Conservation (phyloP, 2,113 vertebrate genomes). For the Podarcis cretensis region DNA sequence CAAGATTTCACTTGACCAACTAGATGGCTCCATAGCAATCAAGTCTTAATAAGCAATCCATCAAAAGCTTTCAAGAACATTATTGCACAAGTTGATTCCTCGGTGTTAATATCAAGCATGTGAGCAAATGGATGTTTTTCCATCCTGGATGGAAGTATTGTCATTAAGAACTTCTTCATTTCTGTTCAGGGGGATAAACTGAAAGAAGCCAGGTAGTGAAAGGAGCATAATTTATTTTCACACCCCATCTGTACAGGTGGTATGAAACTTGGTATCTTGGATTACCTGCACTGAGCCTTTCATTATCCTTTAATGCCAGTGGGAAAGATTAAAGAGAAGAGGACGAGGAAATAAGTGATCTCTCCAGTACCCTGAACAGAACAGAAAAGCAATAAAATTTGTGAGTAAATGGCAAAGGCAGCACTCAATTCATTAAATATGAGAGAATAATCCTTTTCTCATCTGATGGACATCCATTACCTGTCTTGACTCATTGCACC, state of each 20-base stretch:
- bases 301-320: constrained; percentile 20
- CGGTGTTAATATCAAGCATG: not conserved
- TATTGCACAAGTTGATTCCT: not conserved
- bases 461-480: not conserved
- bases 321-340: constrained; percentile 6
- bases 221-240: not conserved
- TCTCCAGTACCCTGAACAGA: not conserved
- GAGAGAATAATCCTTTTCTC: not conserved
- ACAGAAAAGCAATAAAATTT: constrained; percentile 24
- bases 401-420: constrained; percentile 7
- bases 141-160: not conserved
- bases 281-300: constrained; percentile 23
- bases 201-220: not conserved
- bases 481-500: not conserved
- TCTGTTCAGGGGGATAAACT: not conserved
- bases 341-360: constrained; percentile 9
- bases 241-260: not conserved
- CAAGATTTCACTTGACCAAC: not conserved
- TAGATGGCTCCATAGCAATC: not conserved
- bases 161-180: not conserved
- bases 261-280: not conserved
- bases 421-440: constrained; percentile 14
- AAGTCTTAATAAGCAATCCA: not conserved
- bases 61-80: not conserved
- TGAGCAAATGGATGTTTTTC: not conserved